Base-by-base conservation (phyloP, 2,797 vertebrate species). In the Gila robusta region DNA sequence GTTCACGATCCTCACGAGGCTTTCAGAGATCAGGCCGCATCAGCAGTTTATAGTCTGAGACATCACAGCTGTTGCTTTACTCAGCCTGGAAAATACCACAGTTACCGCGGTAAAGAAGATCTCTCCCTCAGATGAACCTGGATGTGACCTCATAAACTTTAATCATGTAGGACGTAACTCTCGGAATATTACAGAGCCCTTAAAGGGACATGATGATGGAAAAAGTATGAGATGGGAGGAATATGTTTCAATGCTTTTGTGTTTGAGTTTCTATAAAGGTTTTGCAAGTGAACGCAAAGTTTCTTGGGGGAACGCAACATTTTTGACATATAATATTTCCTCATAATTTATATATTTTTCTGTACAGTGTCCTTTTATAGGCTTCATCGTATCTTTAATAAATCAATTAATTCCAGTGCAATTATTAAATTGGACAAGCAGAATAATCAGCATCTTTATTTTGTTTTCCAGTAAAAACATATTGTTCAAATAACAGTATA, bases 21-120 rank as follows among this genome's bases (percentile, higher is more conserved):
- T 92, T 93, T 87, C 89, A 94, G 94, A 94, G 95, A 95, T 95
- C 92, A 90, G 92, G 91, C 91, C 91, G 88, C 92, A 93, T 95
- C 94, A 94, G 94, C 93, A 92, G 93, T 94, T 94, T 94, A 94
- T 32, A 32, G 32, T 93, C 92, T 91, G 92, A 88, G 90, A 93
- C 95, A 92, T 90, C 89, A 94, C 94, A 94, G 95, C 94, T 94
- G 93, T 88, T 92, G 59, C 86, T 88, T 86, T 89, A 89, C 91
- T 93, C 89, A 91, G 90, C 78, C 89, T 79, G 89, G 62, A 69
- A 79, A 90, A 92, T 89, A 92, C 54, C 28, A 21, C 41, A 26
- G 71, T 71, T 39, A 37, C 23, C 35, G 11, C 81, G 44, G 39
- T 9, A 62, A 37, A 73, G 26, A 8, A 23, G 76, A 2, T 10